phyloP scores from a whole-genome alignment of 2,888 invertebrate genomes.

The Serrognathus titanus region DNA sequence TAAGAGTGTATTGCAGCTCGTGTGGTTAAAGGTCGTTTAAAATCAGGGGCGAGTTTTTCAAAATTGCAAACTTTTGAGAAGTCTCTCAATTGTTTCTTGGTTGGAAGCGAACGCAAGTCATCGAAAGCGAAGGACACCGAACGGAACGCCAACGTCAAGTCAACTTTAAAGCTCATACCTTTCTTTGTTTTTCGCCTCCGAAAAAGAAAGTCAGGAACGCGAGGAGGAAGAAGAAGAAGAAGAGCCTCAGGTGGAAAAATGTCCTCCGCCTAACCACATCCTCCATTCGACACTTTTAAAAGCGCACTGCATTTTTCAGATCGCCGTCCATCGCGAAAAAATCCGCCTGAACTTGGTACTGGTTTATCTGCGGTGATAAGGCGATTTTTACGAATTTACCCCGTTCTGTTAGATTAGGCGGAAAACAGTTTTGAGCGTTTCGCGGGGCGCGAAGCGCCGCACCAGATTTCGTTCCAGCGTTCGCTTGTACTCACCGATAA shows the following conservation, averaged over 20 bases:
- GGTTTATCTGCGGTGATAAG: slow-evolving; percentile 36
- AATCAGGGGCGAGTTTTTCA: too few relatives aligned
- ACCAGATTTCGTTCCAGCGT: too few relatives aligned
- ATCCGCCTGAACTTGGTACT: slow-evolving; percentile 38
- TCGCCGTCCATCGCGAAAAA: slow-evolving; percentile 6
- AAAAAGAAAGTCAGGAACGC: neutral
- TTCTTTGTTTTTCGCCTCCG: neutral
- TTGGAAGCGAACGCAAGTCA: too few relatives aligned
- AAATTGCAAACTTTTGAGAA: too few relatives aligned
- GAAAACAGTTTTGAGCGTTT: slow-evolving; percentile 32
- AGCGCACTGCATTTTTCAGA: slow-evolving; percentile 7
- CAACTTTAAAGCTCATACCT: neutral
- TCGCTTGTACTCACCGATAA: too few relatives aligned
- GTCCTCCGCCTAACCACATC: slow-evolving; percentile 1
- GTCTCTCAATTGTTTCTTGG: too few relatives aligned
- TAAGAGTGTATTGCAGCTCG: too few relatives aligned
- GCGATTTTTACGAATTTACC: slow-evolving; percentile 34
- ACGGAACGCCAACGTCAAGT: too few relatives aligned
- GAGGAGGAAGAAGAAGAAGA: neutral
- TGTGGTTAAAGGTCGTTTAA: too few relatives aligned
- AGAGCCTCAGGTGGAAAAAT: neutral
- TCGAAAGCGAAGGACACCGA: too few relatives aligned
- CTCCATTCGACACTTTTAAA: slow-evolving; percentile 8
- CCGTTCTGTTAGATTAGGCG: slow-evolving; percentile 33
- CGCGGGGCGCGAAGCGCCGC: neutral